These are phyloP conservation scores for Avahi laniger DNA, from an alignment of 2,797 vertebrate species.

Conservation along the genomic window DNA sequence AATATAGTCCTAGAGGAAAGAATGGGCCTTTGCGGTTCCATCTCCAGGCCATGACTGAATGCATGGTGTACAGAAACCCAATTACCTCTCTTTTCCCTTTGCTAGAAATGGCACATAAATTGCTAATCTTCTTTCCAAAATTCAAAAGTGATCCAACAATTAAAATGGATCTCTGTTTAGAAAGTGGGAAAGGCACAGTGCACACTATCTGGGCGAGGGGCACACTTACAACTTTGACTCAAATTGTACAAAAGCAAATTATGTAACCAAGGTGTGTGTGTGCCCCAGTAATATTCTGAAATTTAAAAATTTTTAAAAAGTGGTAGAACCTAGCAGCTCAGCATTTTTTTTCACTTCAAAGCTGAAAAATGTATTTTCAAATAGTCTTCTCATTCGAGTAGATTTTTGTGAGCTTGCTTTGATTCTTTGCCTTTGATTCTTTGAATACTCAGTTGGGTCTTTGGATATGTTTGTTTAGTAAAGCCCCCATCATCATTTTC, in stretches of 20 bases:
- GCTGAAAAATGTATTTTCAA: slow-evolving; percentile 15
- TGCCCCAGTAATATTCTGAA: too few species aligned
- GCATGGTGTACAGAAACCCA: neutral
- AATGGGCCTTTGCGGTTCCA: neutral
- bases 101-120: neutral
- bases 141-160: slow-evolving; percentile 35
- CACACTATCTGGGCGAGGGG: too few species aligned
- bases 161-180: slow-evolving; percentile 20
- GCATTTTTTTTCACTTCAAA: slow-evolving; percentile 35
- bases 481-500: slow-evolving; percentile 24
- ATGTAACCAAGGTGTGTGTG: too few species aligned
- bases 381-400: slow-evolving; percentile 5
- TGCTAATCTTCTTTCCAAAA: neutral
- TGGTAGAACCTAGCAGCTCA: neutral
- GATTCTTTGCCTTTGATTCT: slow-evolving; percentile 54
- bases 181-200: neutral
- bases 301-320: neutral
- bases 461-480: slow-evolving; percentile 41
- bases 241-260: too few species aligned
- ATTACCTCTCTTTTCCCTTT: neutral
- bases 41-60: neutral
- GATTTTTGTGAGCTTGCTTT: slow-evolving; percentile 47
- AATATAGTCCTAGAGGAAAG: neutral
- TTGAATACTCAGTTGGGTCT: neutral
- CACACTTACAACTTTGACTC: too few species aligned